Percentiles rank a stretch among this genome's conserved stretches.
Evolutionary conservation across 2,113 vertebrate genomes (phyloP).

Genomic region (Oryzias melastigma): DNA sequence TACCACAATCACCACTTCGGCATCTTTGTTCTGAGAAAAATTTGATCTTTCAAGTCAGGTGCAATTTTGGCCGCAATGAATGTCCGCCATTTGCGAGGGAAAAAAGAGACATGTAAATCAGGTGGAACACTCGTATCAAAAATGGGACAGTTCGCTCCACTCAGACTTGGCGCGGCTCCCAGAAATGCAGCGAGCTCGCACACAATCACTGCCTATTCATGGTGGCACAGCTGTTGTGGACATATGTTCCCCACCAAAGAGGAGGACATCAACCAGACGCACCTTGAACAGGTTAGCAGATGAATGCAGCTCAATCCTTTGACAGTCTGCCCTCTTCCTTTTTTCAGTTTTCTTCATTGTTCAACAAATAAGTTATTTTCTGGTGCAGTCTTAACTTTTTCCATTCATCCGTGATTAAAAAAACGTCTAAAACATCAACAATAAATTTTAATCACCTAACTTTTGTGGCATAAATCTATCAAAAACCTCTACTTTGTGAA

Average conservation of each 20-base stretch:
- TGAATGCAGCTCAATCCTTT: slow-evolving; percentile 72
- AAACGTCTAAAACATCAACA: slow-evolving; percentile 1
- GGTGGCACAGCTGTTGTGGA: slow-evolving; percentile 79
- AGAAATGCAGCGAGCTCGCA: slow-evolving; percentile 71
- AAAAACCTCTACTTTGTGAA: neutral
- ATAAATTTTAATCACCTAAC: slow-evolving; percentile 1
- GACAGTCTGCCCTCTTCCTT: slow-evolving; percentile 68
- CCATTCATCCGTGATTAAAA: slow-evolving; percentile 1
- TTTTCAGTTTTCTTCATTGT: slow-evolving; percentile 54
- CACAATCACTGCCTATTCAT: slow-evolving; percentile 75
- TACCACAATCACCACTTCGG: slow-evolving; percentile 36
- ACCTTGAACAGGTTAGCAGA: slow-evolving; percentile 79
- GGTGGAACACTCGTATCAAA: slow-evolving; percentile 59
- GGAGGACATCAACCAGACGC: slow-evolving; percentile 75
- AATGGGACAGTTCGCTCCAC: slow-evolving; percentile 71
- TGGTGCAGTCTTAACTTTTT: slow-evolving; percentile 50
- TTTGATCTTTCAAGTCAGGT: slow-evolving; percentile 19
- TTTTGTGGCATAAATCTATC: neutral
- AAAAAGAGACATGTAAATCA: slow-evolving; percentile 62
- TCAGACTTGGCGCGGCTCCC: slow-evolving; percentile 75
- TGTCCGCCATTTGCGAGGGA: slow-evolving; percentile 18
- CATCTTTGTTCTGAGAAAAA: slow-evolving; percentile 25
- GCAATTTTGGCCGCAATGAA: slow-evolving; percentile 41
- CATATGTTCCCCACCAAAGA: slow-evolving; percentile 78
- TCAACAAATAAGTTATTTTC: slow-evolving; percentile 68